Percentiles rank a stretch among this genome's conserved stretches.
Conservation (phyloP, 2,888 invertebrate species). For the Tiliacea aurago region DNA sequence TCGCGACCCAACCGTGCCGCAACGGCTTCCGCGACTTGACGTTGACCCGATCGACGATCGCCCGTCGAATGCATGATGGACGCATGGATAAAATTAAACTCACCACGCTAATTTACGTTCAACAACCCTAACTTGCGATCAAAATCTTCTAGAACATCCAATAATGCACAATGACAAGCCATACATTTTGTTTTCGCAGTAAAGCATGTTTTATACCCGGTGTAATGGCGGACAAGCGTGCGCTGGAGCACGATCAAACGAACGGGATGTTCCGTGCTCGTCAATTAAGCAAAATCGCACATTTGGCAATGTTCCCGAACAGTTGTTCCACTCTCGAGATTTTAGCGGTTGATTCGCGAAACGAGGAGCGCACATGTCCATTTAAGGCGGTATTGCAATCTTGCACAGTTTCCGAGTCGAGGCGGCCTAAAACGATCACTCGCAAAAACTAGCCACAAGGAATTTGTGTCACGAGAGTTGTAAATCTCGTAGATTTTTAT, state of each 20-base stretch:
- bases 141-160: constrained; percentile 50
- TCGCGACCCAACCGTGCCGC: constrained; percentile 79
- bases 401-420: constrained; percentile 40
- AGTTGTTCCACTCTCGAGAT: constrained; percentile 80
- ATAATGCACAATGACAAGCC: constrained; percentile 61
- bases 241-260: constrained; percentile 84
- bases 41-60: constrained; percentile 78
- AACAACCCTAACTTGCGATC: constrained; percentile 70
- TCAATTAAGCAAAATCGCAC: constrained; percentile 87
- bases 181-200: constrained; percentile 66
- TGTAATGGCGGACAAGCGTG: constrained; percentile 70
- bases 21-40: constrained; percentile 83
- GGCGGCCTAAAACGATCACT: constrained; percentile 42
- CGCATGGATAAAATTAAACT: constrained; percentile 69
- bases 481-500: constrained; percentile 52
- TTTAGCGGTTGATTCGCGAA: constrained; percentile 77
- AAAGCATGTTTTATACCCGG: constrained; percentile 75
- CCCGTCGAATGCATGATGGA: constrained; percentile 77
- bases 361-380: constrained; percentile 73
- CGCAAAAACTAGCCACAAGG: constrained; percentile 56
- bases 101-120: constrained; percentile 77
- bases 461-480: constrained; percentile 55
- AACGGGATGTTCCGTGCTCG: constrained; percentile 81
- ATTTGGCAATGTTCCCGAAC: constrained; percentile 87
- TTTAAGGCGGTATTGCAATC: constrained; percentile 77